A percentile compares a stretch with the other conserved stretches of the same genome.
Evolutionary conservation across 2,888 invertebrate genomes (phyloP).

Genomic region (Meta bourneti): DNA sequence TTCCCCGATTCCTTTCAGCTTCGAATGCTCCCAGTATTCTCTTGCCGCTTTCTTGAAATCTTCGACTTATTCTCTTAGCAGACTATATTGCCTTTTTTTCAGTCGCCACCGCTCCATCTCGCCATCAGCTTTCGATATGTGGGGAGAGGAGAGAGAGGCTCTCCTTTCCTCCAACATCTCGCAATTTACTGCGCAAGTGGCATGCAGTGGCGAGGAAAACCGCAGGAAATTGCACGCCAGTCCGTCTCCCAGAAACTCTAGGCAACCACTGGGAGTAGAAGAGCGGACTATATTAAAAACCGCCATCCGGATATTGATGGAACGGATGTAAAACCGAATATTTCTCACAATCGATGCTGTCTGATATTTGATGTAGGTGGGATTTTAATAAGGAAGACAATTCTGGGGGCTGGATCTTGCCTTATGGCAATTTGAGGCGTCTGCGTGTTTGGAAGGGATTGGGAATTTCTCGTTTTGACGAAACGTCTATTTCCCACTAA

Average conservation of each 20-base stretch:
- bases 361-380: slow-evolving; percentile 25
- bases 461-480: too few relatives aligned
- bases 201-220: background rate
- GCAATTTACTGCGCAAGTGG: slow-evolving; percentile 44
- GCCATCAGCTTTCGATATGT: too few relatives aligned
- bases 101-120: too few relatives aligned
- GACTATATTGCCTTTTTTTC: slow-evolving; percentile 11
- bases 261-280: background rate
- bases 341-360: slow-evolving; percentile 33
- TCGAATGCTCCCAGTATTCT: slow-evolving; percentile 2
- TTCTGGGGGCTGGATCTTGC: too few relatives aligned
- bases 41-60: slow-evolving; percentile 35
- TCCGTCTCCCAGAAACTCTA: background rate
- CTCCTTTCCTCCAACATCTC: slow-evolving; percentile 31
- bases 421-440: too few relatives aligned
- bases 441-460: too few relatives aligned
- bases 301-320: slow-evolving; percentile 12
- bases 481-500: too few relatives aligned
- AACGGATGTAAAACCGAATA: slow-evolving; percentile 38
- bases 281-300: slow-evolving; percentile 49
- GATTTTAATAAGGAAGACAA: too few relatives aligned
- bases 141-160: background rate
- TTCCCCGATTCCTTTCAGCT: slow-evolving; percentile 1
- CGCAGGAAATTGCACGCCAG: slow-evolving; percentile 7
- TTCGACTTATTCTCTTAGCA: slow-evolving; percentile 56